These are phyloP conservation scores for Spilogale gracilis DNA, from an alignment of 2,113 vertebrate genomes.

Conservation along the genomic window DNA sequence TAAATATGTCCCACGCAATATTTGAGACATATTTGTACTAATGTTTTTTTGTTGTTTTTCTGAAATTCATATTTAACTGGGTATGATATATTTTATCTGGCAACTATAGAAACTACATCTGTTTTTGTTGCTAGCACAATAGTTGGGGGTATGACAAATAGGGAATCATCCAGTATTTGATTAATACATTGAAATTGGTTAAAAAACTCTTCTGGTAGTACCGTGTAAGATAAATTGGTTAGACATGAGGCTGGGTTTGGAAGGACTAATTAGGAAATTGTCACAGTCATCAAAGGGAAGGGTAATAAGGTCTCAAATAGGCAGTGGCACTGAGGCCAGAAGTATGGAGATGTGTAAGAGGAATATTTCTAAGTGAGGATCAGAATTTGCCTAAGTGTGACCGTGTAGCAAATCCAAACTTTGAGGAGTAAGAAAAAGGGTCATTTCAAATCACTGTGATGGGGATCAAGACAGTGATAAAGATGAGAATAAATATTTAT, in stretches of 20 bases:
- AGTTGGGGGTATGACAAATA: not conserved
- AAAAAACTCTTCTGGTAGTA: not conserved
- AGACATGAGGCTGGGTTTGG: not conserved
- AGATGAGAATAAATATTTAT: conserved; percentile 4
- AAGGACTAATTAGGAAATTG: not conserved
- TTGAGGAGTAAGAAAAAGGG: not conserved
- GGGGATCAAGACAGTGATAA: not conserved
- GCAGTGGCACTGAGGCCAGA: not conserved
- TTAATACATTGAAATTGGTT: not conserved
- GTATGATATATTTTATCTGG: not conserved
- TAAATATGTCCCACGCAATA: not conserved
- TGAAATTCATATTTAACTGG: not conserved
- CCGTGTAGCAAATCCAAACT: not conserved
- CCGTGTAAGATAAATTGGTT: not conserved
- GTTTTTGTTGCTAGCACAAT: not conserved
- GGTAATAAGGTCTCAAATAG: not conserved
- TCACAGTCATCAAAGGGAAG: not conserved
- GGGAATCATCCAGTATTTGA: not conserved
- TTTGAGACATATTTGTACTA: not conserved
- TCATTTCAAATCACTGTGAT: not conserved
- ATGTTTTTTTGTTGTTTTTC: not conserved
- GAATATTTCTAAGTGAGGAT: not conserved
- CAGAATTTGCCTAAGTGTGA: not conserved
- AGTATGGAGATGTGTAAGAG: not conserved
- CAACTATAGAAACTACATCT: not conserved